Evolutionary conservation across 2,113 vertebrate genomes (phyloP), one percentile per base, ranked within the genome.

Genomic region (Sturnira hondurensis): DNA sequence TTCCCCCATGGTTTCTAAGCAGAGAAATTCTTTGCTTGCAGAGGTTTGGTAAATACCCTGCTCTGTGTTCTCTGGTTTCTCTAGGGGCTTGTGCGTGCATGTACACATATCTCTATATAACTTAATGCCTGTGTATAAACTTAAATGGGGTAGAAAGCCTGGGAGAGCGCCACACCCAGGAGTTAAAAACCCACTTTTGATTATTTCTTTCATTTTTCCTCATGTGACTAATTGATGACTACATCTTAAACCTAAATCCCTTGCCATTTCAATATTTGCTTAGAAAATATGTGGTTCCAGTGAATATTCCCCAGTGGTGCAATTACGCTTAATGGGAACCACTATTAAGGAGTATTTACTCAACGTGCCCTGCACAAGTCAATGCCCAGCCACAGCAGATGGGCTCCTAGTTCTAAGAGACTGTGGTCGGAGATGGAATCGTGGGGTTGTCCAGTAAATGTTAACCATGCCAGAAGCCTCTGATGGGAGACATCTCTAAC

Each of bases 161-260:
- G n/a, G n/a, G n/a, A n/a, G n/a, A n/a, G n/a, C n/a, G n/a, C n/a
- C n/a, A n/a, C n/a, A n/a, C n/a, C n/a, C n/a, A n/a, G n/a, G n/a
- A n/a, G 91, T 95, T 28, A 28, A 36, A 47, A 56, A 92, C 26
- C 8, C 2, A 2, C 19, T 91, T 74, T 61, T 71, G n/a, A 33
- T 85, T 47, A 68, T 94, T 84, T 61, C 13, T 33, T 68, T 94
- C 33, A 24, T 50, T 82, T 94, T 93, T 82, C 31, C 77, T 93
- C 31, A 22, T 52, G 24, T 86, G 54, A 86, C 24, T 74, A 41
- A 73, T 56, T 50, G 43, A 58, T 65, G 26, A 56, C 19, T 56
- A 22, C 7, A 56, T 56, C 52, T 84, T 52, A 83, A 92, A 83
- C 36, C 38, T 45, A 83, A 89, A 68, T 90, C 36, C n/a, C 28